A percentile compares a stretch with the other conserved stretches of the same genome.
Conservation (phyloP, 2,113 vertebrate genomes). For the Forbesichthys papilliferus region DNA sequence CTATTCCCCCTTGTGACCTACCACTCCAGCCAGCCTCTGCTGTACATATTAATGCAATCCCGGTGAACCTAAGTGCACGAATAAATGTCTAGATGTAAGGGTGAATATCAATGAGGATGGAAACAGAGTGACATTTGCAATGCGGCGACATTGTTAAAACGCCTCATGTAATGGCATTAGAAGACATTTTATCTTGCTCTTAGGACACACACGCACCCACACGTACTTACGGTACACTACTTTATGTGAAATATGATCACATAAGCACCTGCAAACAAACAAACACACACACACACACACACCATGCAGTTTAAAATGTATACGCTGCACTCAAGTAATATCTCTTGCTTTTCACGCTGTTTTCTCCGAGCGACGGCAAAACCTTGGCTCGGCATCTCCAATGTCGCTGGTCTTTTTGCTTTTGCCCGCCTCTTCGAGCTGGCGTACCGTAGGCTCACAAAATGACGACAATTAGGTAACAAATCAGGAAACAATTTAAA, state of each 20-base stretch:
- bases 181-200: constrained; percentile 15
- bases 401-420: too few species aligned
- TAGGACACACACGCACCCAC: not conserved
- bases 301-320: too few species aligned
- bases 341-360: too few species aligned
- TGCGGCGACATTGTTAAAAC: constrained; percentile 49
- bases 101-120: constrained; percentile 48
- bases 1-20: constrained; percentile 12
- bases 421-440: too few species aligned
- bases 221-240: not conserved
- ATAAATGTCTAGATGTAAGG: constrained; percentile 29
- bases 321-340: too few species aligned
- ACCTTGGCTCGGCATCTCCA: too few species aligned
- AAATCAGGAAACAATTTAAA: too few species aligned
- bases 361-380: too few species aligned
- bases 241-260: not conserved
- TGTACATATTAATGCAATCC: constrained; percentile 41
- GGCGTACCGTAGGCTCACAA: too few species aligned
- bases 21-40: constrained; percentile 7
- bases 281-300: constrained; percentile 1
- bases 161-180: constrained; percentile 35
- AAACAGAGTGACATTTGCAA: constrained; percentile 57
- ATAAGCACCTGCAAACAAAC: constrained; percentile 3
- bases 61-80: constrained; percentile 3
- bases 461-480: not conserved